Base-by-base conservation (phyloP, 2,113 vertebrate genomes). In the Noctilio leporinus region DNA sequence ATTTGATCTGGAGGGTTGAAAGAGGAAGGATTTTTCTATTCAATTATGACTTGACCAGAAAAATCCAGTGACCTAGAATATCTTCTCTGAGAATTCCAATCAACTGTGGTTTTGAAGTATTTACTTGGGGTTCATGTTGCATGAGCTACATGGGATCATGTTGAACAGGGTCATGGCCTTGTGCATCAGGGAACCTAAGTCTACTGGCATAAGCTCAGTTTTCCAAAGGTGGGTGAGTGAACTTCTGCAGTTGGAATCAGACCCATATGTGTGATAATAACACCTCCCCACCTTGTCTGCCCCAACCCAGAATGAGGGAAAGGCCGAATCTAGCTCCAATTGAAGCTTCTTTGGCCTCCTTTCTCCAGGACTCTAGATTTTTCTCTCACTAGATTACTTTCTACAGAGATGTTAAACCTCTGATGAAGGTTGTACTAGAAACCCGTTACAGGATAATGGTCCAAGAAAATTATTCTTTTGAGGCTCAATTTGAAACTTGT, bases 401-500 rank as follows among this genome's bases (percentile, higher is more conserved):
- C 55, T 94, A n/a, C 2, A 77, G 10, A 86, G 38, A 59, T 96
- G 57, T 89, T 86, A 96, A 97, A 94, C 33, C 67, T 35, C 33
- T 73, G 82, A 93, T 69, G 62, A 95, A 89, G 72, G 51, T 62
- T 92, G 22, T 45, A 92, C 92, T 97, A 94, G 96, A 96, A 95
- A 81, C 22, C 69, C 10, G 78, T 96, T 97, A 49, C 3, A 77
- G 65, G 69, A 83, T 92, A 97, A 91, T 95, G 75, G 93, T 97
- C 67, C 94, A 83, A 85, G 84, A 95, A 97, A 96, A 89, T 28
- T 76, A 49, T 95, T 91, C 88, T 96, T 97, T 97, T 96, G 84
- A 94, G 97, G 85, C 92, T 92, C 97, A 95, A 90, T 96, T 89
- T 96, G 91, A 97, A 98, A 95, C 51, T 95, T 80, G 33, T 96